Conservation (phyloP, 2,113 vertebrate genomes). For the Stercorarius parasiticus region DNA sequence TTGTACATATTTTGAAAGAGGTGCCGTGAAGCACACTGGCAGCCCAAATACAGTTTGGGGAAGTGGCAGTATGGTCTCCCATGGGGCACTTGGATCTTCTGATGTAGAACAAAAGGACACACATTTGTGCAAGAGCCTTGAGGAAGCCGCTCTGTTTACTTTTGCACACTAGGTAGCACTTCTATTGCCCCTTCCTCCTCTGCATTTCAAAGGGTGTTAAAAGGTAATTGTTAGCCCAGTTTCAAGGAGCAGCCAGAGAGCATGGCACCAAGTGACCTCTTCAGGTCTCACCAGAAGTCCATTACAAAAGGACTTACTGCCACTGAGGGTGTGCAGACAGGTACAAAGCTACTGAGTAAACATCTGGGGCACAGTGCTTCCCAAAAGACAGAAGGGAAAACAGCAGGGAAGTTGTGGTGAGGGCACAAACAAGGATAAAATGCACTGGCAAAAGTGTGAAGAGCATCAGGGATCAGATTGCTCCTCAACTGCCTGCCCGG, state of each 20-base stretch:
- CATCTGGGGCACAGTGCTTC: neutral
- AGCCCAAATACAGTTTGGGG: neutral
- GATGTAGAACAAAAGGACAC: neutral
- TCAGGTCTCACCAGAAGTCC: neutral
- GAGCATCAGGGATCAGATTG: neutral
- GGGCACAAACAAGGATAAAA: neutral
- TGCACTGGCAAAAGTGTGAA: neutral
- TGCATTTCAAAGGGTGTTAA: neutral
- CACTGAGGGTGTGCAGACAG: neutral
- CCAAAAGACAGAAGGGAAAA: neutral
- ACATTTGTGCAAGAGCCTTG: neutral
- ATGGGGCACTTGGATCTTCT: neutral
- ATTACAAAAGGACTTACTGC: neutral
- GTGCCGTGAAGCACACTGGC: neutral
- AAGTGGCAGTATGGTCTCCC: neutral
- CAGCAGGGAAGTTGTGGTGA: neutral
- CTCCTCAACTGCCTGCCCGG: neutral
- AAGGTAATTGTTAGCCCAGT: neutral
- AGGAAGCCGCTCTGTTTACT: neutral
- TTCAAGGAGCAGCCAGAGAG: neutral
- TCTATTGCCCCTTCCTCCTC: neutral
- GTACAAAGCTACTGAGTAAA: neutral
- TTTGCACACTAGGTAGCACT: neutral
- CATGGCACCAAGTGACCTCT: neutral
- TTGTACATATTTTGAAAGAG: neutral